phyloP scores from a whole-genome alignment of 2,797 vertebrate genomes.

The Cyclura pinguis region DNA sequence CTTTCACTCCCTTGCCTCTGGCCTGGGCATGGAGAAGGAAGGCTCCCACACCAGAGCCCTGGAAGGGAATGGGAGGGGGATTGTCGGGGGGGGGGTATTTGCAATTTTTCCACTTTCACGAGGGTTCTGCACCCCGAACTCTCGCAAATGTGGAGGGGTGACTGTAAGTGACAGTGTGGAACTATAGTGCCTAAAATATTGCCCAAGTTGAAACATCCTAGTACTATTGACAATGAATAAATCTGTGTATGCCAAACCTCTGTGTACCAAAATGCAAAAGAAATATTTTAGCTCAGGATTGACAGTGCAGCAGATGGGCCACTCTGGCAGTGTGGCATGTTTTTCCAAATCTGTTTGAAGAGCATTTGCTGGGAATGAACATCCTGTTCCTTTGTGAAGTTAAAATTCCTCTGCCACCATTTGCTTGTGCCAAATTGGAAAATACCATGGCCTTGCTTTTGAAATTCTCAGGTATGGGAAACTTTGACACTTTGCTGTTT shows the following conservation, averaged over 20 bases:
- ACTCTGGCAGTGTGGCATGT: constrained; percentile 44
- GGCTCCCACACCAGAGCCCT: too few species aligned
- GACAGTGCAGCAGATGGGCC: constrained; percentile 50
- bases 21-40: too few species aligned
- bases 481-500: background rate
- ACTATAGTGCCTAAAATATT: background rate
- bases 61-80: too few species aligned
- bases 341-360: constrained; percentile 52
- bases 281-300: constrained; percentile 36
- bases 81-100: too few species aligned
- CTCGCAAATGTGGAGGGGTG: too few species aligned
- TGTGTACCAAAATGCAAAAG: background rate
- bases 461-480: constrained; percentile 20
- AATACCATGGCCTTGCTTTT: background rate
- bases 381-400: constrained; percentile 59
- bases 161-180: background rate
- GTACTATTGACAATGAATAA: background rate
- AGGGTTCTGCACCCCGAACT: too few species aligned
- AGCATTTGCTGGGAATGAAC: constrained; percentile 34
- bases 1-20: too few species aligned
- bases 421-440: constrained; percentile 12
- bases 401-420: constrained; percentile 45
- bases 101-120: too few species aligned
- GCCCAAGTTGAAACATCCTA: background rate
- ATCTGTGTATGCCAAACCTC: constrained; percentile 8